These are phyloP conservation scores for Danio kyathit DNA, from an alignment of 2,797 vertebrate genomes.

Conservation along the genomic window DNA sequence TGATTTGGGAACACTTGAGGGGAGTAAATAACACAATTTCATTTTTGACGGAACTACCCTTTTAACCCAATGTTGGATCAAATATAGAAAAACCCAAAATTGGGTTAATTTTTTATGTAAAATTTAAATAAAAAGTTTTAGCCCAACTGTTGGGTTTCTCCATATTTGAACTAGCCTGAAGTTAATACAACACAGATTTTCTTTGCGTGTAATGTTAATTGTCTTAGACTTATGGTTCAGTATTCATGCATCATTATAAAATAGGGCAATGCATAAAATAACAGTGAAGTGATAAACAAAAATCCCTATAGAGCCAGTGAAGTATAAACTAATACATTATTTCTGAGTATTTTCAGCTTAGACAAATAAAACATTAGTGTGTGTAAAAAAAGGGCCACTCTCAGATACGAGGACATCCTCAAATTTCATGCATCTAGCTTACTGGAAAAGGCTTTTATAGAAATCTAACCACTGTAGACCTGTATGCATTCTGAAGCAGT, in stretches of 20 bases:
- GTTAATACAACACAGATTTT: too few species aligned
- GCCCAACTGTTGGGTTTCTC: too few species aligned
- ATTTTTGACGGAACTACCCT: too few species aligned
- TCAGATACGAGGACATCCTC: background rate
- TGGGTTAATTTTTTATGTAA: too few species aligned
- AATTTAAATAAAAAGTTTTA: too few species aligned
- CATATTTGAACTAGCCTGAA: too few species aligned
- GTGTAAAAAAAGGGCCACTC: background rate
- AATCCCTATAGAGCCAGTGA: background rate
- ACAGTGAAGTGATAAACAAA: background rate
- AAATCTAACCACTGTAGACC: background rate
- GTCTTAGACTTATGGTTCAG: background rate
- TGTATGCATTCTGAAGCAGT: background rate
- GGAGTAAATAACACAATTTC: too few species aligned
- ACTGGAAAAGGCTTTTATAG: constrained; percentile 16
- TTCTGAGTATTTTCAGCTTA: background rate
- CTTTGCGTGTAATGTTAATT: background rate
- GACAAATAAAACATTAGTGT: constrained; percentile 7
- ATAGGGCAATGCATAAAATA: background rate
- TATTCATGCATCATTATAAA: background rate
- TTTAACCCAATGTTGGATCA: too few species aligned
- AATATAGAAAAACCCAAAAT: too few species aligned
- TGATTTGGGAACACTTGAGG: too few species aligned
- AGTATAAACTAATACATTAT: background rate
- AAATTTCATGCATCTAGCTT: constrained; percentile 6